Evolutionary conservation across 2,113 vertebrate species (phyloP), one percentile per base, ranked within the genome.

Genomic region (Cyanocitta stelleri): DNA sequence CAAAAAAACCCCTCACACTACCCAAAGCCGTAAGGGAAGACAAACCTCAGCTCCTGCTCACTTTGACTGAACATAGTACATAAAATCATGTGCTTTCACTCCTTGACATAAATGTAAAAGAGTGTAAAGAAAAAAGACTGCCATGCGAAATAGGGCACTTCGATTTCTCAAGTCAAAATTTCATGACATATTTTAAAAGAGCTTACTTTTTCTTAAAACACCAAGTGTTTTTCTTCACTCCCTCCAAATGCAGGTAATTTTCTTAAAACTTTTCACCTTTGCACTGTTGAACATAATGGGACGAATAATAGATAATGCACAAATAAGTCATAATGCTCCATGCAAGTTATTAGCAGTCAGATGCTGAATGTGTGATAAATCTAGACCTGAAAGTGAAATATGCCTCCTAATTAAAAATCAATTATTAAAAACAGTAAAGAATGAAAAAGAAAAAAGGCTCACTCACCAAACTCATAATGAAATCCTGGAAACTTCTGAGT

Each of bases 321-420:
- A 93, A 90, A 56, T 78, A 92, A 93, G 83, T 89, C 71, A 75
- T 67, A 87, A 72, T 7, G 26, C 62, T 88, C 76, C 56, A 7
- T 37, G 76, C 30, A 75, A 87, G 56, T 86, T 92, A 94, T 90
- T 27, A 90, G 88, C 68, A 75, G 52, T 24, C 64, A 92, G 62
- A 88, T 84, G 80, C 83, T 87, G 61, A 64, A 92, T 52, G 30
- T 24, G 16, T 87, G 92, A 93, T 92, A 96, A 94, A 94, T 81
- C 79, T 63, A 81, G 52, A 68, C n/a, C 78, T 59, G 78, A 88
- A 89, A 90, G 63, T 19, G 27, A 96, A 95, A 94, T 92, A 95
- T 39, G n/a, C 24, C 86, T 90, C 69, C 83, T 93, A 94, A 95
- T 96, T 95, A 97, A 97, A 97, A 93, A 96, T 96, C 79, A 97